phyloP scores from a whole-genome alignment of 2,888 invertebrate species.

The Lycocerus yunnanus region DNA sequence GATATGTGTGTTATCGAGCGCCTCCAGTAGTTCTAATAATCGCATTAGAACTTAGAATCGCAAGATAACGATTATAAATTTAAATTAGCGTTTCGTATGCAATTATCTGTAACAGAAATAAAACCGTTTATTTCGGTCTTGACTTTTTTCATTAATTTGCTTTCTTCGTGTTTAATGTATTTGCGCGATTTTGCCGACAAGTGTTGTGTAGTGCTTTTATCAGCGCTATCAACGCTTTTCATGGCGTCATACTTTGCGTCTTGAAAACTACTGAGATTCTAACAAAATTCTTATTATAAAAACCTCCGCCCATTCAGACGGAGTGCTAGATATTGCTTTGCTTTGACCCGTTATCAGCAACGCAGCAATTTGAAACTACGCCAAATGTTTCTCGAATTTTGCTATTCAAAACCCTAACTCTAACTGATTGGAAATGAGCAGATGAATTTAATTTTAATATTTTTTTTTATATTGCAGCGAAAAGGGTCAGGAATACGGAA shows the following conservation, averaged over 20 bases:
- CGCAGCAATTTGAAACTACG: conserved; percentile 44
- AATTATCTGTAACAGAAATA: not conserved
- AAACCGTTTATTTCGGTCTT: not conserved
- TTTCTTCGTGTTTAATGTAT: conserved; percentile 26
- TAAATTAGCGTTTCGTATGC: conserved; percentile 31
- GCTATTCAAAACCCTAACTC: conserved; percentile 30
- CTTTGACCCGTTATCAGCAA: conserved; percentile 37
- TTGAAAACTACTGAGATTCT: conserved; percentile 36
- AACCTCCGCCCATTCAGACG: conserved; percentile 37
- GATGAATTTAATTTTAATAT: conserved; percentile 28
- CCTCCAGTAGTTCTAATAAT: conserved; percentile 32
- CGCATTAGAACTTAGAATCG: conserved; percentile 36
- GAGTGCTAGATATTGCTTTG: conserved; percentile 38
- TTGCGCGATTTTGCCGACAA: conserved; percentile 37
- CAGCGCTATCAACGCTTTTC: conserved; percentile 38
- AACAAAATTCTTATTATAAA: conserved; percentile 43
- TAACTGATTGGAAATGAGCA: conserved; percentile 39
- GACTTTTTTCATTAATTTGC: conserved; percentile 11
- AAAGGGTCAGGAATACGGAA: conserved; percentile 53
- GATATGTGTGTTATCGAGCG: conserved; percentile 40
- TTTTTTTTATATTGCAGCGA: conserved; percentile 48
- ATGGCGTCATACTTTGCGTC: conserved; percentile 29
- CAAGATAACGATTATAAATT: conserved; percentile 25
- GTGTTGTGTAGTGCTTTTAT: conserved; percentile 36
- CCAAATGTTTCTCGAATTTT: conserved; percentile 41